Percentiles rank a stretch among this genome's conserved stretches.
These are phyloP conservation scores for Cisticola juncidis DNA, from an alignment of 2,113 vertebrate species.

Conservation along the genomic window DNA sequence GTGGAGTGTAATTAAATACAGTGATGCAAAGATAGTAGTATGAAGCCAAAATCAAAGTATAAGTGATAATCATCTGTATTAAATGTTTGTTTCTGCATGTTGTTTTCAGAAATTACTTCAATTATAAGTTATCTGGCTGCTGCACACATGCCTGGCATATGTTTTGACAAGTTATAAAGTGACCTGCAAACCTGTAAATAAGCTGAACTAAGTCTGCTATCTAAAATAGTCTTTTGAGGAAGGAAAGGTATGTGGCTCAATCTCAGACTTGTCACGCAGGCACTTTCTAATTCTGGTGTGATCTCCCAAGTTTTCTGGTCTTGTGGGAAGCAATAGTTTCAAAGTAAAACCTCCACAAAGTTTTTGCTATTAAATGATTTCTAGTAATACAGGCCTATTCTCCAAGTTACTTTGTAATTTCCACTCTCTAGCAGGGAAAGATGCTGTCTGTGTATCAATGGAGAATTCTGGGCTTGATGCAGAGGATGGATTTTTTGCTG, in stretches of 20 bases:
- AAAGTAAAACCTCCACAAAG: background rate
- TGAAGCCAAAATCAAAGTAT: slow-evolving; percentile 62
- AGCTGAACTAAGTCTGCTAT: slow-evolving; percentile 7
- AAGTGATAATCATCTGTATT: slow-evolving; percentile 58
- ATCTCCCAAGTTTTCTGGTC: background rate
- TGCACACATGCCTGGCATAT: slow-evolving; percentile 50
- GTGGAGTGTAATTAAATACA: slow-evolving; percentile 52
- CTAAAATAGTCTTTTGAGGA: slow-evolving; percentile 13
- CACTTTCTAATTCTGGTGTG: background rate
- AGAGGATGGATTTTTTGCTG: background rate
- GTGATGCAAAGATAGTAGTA: slow-evolving; percentile 56
- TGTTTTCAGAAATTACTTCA: slow-evolving; percentile 57
- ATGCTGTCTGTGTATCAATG: background rate
- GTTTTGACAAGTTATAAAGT: slow-evolving; percentile 60
- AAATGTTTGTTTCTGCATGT: slow-evolving; percentile 59
- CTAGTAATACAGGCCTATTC: background rate
- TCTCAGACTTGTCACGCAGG: background rate
- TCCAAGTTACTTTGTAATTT: background rate
- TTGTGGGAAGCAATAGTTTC: background rate
- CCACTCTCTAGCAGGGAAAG: background rate
- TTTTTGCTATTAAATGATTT: background rate
- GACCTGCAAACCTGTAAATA: slow-evolving; percentile 34
- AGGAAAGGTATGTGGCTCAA: background rate
- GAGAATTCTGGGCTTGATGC: background rate
- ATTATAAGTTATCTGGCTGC: slow-evolving; percentile 25